These are phyloP conservation scores for Oryzias dopingdopingensis DNA, from an alignment of 2,797 vertebrate species.

Conservation along the genomic window DNA sequence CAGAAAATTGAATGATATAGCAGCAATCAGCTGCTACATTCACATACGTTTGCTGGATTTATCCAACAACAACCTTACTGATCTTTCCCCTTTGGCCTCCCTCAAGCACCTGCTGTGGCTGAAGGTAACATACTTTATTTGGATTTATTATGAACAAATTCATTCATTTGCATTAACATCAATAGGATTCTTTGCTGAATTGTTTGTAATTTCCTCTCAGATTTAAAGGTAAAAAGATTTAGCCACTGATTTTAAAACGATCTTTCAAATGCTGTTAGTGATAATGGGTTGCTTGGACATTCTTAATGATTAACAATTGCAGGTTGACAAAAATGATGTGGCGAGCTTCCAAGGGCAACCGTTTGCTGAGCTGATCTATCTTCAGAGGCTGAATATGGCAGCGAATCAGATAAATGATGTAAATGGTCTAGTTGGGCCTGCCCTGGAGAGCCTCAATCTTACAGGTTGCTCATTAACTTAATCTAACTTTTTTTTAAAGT, in stretches of 20 bases:
- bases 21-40: slow-evolving; percentile 78
- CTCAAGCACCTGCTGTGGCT: slow-evolving; percentile 91
- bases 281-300: too few species aligned
- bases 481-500: neutral
- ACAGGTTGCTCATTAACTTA: slow-evolving; percentile 73
- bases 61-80: slow-evolving; percentile 85
- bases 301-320: neutral
- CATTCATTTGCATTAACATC: too few species aligned
- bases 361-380: slow-evolving; percentile 80
- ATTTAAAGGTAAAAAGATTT: too few species aligned
- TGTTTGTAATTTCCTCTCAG: too few species aligned
- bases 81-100: slow-evolving; percentile 82
- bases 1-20: slow-evolving; percentile 85
- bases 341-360: slow-evolving; percentile 64
- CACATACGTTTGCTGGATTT: slow-evolving; percentile 92
- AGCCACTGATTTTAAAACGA: too few species aligned
- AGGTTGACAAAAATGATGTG: slow-evolving; percentile 82
- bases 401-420: slow-evolving; percentile 78
- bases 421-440: slow-evolving; percentile 79
- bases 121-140: slow-evolving; percentile 67
- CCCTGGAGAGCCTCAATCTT: slow-evolving; percentile 83
- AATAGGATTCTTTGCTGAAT: too few species aligned
- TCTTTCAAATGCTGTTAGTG: too few species aligned
- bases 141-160: neutral
- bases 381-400: slow-evolving; percentile 87